These are phyloP conservation scores for Parnassius orleans DNA, from an alignment of 2,888 invertebrate species.

Conservation along the genomic window DNA sequence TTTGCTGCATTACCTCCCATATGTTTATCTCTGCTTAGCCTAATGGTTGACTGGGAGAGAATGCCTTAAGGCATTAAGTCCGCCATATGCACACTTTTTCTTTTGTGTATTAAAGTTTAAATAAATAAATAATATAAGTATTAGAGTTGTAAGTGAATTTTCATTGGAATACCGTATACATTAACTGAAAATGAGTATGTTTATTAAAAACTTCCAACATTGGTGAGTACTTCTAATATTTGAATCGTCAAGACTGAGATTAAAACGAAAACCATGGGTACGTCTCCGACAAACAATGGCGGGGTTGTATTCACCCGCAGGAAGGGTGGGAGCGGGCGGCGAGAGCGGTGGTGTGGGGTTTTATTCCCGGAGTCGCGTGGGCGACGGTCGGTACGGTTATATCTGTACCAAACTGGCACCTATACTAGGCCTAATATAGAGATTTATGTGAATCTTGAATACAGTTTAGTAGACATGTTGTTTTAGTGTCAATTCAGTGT, in stretches of 20 bases:
- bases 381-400: slow-evolving; percentile 32
- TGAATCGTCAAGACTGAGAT: slow-evolving; percentile 16
- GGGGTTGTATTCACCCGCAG: slow-evolving; percentile 15
- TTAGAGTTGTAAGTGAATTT: no score
- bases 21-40: no score
- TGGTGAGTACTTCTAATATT: slow-evolving; percentile 6
- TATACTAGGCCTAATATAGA: slow-evolving; percentile 35
- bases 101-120: no score
- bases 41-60: no score
- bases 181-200: no score
- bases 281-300: slow-evolving; percentile 13
- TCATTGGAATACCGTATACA: no score
- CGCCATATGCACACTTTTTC: no score
- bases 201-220: no score
- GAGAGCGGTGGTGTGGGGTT: slow-evolving; percentile 45
- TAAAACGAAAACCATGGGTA: slow-evolving; percentile 7
- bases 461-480: slow-evolving; percentile 12
- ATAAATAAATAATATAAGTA: no score
- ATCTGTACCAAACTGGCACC: slow-evolving; percentile 18
- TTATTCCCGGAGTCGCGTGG: slow-evolving; percentile 48
- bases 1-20: no score
- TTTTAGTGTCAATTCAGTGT: no score
- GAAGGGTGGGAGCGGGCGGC: slow-evolving; percentile 37
- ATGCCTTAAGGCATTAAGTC: no score
- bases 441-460: slow-evolving; percentile 33